These are phyloP conservation scores for Xestia c-nigrum DNA, from an alignment of 2,888 invertebrate species.

Conservation along the genomic window DNA sequence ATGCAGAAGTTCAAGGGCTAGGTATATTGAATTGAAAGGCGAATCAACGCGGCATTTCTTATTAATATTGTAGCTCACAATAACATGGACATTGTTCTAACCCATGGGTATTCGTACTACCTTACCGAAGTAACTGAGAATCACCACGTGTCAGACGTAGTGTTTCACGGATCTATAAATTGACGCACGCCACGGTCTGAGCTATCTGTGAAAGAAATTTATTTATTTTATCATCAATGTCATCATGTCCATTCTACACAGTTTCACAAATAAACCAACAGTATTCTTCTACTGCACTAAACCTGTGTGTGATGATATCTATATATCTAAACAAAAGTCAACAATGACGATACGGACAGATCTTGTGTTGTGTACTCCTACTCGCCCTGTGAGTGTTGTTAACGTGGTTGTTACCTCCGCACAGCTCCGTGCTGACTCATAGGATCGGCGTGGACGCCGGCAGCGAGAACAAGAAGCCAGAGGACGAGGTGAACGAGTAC, in stretches of 20 bases:
- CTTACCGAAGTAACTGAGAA: background rate
- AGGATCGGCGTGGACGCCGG: constrained; percentile 94
- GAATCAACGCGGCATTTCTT: background rate
- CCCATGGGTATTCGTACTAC: background rate
- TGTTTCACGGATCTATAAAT: too few species aligned
- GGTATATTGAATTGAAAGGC: background rate
- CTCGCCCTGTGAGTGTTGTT: background rate
- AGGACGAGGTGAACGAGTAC: constrained; percentile 99
- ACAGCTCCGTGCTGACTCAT: constrained; percentile 47
- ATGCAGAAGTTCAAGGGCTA: background rate
- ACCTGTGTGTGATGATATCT: background rate
- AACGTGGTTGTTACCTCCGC: background rate
- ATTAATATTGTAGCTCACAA: background rate
- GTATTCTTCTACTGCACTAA: background rate
- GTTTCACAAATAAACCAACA: too few species aligned
- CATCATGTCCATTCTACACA: too few species aligned
- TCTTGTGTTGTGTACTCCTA: background rate
- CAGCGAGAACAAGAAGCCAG: constrained; percentile 94
- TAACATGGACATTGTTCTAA: background rate
- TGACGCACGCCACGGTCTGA: background rate
- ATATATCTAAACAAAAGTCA: background rate
- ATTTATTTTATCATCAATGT: too few species aligned
- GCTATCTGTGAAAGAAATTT: too few species aligned
- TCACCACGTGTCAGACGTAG: background rate
- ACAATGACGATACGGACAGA: background rate